phyloP scores from a whole-genome alignment of 2,888 invertebrate species.

The Gastrophysa polygoni region DNA sequence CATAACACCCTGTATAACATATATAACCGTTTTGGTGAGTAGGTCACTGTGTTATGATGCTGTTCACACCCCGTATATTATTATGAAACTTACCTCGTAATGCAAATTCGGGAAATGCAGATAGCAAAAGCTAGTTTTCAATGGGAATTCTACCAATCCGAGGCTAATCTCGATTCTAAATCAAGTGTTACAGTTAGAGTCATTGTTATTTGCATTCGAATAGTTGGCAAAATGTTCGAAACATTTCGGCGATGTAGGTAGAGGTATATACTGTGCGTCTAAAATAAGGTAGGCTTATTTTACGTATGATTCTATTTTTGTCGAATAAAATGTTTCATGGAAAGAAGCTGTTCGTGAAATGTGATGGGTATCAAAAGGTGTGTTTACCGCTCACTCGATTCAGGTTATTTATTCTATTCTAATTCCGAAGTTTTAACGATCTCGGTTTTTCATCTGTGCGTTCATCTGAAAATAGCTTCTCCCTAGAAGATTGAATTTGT shows the following conservation, averaged over 20 bases:
- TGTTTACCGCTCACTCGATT: background rate
- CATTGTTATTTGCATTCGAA: background rate
- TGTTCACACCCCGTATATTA: too few species aligned
- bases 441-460: conserved; percentile 4
- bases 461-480: background rate
- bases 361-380: background rate
- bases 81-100: too few species aligned
- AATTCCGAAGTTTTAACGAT: conserved; percentile 9
- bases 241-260: background rate
- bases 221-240: background rate
- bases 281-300: background rate
- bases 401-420: conserved; percentile 5
- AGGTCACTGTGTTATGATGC: too few species aligned
- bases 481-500: background rate
- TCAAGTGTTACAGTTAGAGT: background rate
- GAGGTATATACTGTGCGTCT: background rate
- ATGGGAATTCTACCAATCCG: background rate
- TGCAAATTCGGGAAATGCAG: too few species aligned
- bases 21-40: too few species aligned
- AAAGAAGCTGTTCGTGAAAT: background rate
- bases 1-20: too few species aligned
- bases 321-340: background rate
- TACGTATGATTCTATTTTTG: background rate
- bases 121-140: too few species aligned
- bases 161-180: background rate